Evolutionary conservation across 2,888 invertebrate species (phyloP).

Genomic region (Germaria angustata): DNA sequence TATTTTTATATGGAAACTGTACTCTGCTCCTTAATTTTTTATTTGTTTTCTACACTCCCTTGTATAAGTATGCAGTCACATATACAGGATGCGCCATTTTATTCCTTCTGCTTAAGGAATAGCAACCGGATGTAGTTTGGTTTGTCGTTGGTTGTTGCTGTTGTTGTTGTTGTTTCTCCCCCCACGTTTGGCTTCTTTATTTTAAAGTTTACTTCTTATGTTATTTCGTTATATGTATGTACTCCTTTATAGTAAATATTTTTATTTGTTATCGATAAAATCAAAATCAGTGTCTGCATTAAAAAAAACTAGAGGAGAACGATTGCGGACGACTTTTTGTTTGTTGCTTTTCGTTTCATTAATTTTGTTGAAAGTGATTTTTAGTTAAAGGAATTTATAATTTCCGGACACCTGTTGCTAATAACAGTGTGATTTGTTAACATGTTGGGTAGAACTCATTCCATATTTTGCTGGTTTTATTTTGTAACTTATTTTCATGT

Average conservation of each 20-base stretch:
- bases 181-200: not conserved
- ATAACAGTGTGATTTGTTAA: conserved; percentile 18
- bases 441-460: conserved; percentile 3
- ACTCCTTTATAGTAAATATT: too few relatives aligned
- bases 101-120: conserved; percentile 26
- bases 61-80: conserved; percentile 17
- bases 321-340: not conserved
- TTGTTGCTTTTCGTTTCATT: not conserved
- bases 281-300: conserved; percentile 29
- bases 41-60: conserved; percentile 4
- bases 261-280: conserved; percentile 18
- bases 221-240: not conserved
- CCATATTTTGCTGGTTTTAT: not conserved
- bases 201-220: not conserved
- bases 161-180: not conserved
- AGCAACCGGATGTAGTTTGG: conserved; percentile 55
- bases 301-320: not conserved
- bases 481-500: too few relatives aligned
- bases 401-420: conserved; percentile 60
- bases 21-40: conserved; percentile 7
- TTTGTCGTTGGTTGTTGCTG: not conserved
- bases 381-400: conserved; percentile 40
- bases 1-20: conserved; percentile 1
- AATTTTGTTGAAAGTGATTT: conserved; percentile 20
- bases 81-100: conserved; percentile 50